phyloP scores from a whole-genome alignment of 1,140 invertebrate species.

The Lasioglossum baleicum region DNA sequence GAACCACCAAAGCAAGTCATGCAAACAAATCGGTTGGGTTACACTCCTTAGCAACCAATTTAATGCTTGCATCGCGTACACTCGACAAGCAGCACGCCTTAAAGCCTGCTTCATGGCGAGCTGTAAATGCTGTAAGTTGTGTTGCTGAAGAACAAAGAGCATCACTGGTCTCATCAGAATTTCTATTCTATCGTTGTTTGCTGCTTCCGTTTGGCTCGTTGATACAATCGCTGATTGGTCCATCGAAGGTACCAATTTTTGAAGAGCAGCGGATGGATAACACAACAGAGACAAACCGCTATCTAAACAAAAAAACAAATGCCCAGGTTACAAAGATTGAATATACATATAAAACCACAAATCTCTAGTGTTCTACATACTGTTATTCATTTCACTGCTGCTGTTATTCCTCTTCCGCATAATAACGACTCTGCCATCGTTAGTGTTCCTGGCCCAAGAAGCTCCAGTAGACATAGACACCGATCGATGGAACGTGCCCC shows the following conservation, averaged over 20 bases:
- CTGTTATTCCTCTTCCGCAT: conserved; percentile 86
- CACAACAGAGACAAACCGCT: conserved; percentile 89
- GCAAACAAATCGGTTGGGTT: conserved; percentile 93
- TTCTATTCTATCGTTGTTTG: conserved; percentile 75
- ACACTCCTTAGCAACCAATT: conserved; percentile 97
- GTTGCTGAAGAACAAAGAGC: conserved; percentile 91
- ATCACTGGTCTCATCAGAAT: conserved; percentile 87
- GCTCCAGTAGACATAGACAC: conserved; percentile 84
- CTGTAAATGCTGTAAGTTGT: conserved; percentile 90
- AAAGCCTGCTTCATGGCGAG: conserved; percentile 91
- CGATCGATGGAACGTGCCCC: conserved; percentile 83
- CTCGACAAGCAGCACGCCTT: conserved; percentile 90
- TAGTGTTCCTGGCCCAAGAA: conserved; percentile 82
- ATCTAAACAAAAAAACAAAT: conserved; percentile 64
- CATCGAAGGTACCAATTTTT: conserved; percentile 84
- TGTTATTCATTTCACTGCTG: conserved; percentile 82
- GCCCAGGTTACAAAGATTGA: no score
- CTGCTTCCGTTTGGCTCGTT: conserved; percentile 71
- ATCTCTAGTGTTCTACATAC: conserved; percentile 13
- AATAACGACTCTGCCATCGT: conserved; percentile 83
- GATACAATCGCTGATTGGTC: conserved; percentile 81
- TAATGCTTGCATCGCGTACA: conserved; percentile 94
- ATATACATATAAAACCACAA: no score
- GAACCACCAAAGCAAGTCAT: conserved; percentile 98
- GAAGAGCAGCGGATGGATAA: conserved; percentile 89